Base-by-base conservation (phyloP, 1,140 invertebrate species). In the Mylabris phalerata region DNA sequence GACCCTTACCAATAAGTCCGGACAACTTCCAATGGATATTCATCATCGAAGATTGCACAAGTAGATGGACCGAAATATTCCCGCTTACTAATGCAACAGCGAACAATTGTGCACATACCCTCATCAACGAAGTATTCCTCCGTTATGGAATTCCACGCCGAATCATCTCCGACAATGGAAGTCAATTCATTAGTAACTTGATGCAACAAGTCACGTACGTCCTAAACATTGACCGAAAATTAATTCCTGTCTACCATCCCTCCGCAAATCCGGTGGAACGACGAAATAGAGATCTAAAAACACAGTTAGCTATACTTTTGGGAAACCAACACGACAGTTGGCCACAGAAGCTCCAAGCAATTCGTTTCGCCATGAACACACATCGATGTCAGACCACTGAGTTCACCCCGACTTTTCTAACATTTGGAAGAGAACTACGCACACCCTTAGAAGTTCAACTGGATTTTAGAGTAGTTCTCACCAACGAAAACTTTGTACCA, bases 191-290 rank as follows among this genome's bases (percentile, higher is more conserved):
- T 1, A 52, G 42, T 10, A 58, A 46, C n/a, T 60, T 75, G 2
- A 74, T 73, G 68, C 71, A 76, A 43, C 63, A 75, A 42, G 47
- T 66, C 0, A 60, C 64, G 19, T 61, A 67, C 49, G 60, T 55
- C 9, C 43, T 75, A 3, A 69, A 59, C 1, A 65, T 75, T 1
- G 59, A 59, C 4, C 74, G 75, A 38, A 58, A 59, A 3, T 55
- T 75, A 1, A 73, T 68, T 19, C 69, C 73, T 1, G 10, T 66
- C 2, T 73, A 75, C 57, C 69, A 75, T 47, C n/a, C n/a, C n/a
- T n/a, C n/a, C n/a, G n/a, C n/a, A n/a, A n/a, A n/a, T n/a, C n/a
- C n/a, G n/a, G n/a, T n/a, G n/a, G n/a, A n/a, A n/a, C n/a, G n/a
- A n/a, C n/a, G n/a, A n/a, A n/a, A n/a, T n/a, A n/a, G n/a, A n/a